Evolutionary conservation across 2,797 vertebrate species (phyloP).

Genomic region (Channallabes apus): DNA sequence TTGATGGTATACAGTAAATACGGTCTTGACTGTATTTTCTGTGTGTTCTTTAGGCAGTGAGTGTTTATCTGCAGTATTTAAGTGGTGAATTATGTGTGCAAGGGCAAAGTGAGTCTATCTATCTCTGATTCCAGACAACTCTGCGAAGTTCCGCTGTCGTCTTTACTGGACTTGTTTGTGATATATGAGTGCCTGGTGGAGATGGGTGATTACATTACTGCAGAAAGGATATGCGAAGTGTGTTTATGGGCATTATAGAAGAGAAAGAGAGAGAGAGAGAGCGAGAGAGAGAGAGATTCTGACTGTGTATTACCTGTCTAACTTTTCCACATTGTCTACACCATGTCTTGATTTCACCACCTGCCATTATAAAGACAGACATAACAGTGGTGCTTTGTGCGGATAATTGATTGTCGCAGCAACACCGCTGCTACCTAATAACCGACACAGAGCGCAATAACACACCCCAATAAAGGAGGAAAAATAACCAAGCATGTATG

Average conservation of each 20-base stretch:
- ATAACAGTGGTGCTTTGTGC: constrained; percentile 35
- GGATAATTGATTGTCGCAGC: constrained; percentile 51
- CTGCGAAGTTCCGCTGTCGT: constrained; percentile 28
- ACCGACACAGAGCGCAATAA: constrained; percentile 23
- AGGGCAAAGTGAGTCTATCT: constrained; percentile 41
- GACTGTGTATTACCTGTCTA: constrained; percentile 20
- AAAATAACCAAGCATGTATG: constrained; percentile 10
- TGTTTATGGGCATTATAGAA: background rate
- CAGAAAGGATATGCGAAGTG: background rate
- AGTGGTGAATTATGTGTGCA: constrained; percentile 46
- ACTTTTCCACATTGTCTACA: constrained; percentile 4
- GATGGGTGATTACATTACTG: constrained; percentile 42
- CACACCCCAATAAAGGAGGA: constrained; percentile 28
- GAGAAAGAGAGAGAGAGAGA: background rate
- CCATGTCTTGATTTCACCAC: constrained; percentile 19
- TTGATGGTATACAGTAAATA: too few relatives aligned
- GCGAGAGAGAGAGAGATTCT: background rate
- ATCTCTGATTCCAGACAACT: constrained; percentile 48
- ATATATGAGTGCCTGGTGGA: constrained; percentile 32
- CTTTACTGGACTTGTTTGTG: constrained; percentile 35
- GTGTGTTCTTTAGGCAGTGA: background rate
- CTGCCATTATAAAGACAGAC: constrained; percentile 44
- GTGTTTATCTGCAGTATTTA: constrained; percentile 43
- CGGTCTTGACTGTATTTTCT: too few relatives aligned
- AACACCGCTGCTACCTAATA: constrained; percentile 31